phyloP scores from a whole-genome alignment of 2,888 invertebrate genomes.

The Tetragonula carbonaria region DNA sequence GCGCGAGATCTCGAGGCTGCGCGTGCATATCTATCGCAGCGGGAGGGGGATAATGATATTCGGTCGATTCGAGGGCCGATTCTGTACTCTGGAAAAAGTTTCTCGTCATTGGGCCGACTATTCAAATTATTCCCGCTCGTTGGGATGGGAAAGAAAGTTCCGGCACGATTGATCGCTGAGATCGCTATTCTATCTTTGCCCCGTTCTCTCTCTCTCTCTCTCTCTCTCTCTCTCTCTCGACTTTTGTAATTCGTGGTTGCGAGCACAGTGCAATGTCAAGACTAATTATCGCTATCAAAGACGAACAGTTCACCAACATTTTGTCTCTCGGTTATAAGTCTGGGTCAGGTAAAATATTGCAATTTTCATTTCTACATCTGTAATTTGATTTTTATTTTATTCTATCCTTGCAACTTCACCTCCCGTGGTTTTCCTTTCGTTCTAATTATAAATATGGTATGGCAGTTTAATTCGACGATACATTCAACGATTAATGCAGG shows the following conservation, averaged over 20 bases:
- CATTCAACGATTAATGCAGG: too few species aligned
- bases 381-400: too few species aligned
- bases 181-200: constrained; percentile 38
- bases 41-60: constrained; percentile 67
- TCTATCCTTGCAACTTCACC: too few species aligned
- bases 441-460: too few species aligned
- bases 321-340: too few species aligned
- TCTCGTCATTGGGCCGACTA: constrained; percentile 62
- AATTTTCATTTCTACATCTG: too few species aligned
- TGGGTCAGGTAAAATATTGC: too few species aligned
- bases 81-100: constrained; percentile 62
- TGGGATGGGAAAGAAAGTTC: constrained; percentile 47
- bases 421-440: too few species aligned
- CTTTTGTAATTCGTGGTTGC: too few species aligned
- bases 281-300: not conserved
- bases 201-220: not conserved
- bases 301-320: not conserved
- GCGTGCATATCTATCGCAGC: not conserved
- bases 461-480: too few species aligned
- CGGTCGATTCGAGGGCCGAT: constrained; percentile 52
- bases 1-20: not conserved
- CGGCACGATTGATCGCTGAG: constrained; percentile 17
- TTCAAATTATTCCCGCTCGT: constrained; percentile 66
- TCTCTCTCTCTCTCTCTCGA: too few species aligned
- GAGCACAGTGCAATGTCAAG: not conserved